phyloP scores from a whole-genome alignment of 2,888 invertebrate species.

The Catocala sponsa region DNA sequence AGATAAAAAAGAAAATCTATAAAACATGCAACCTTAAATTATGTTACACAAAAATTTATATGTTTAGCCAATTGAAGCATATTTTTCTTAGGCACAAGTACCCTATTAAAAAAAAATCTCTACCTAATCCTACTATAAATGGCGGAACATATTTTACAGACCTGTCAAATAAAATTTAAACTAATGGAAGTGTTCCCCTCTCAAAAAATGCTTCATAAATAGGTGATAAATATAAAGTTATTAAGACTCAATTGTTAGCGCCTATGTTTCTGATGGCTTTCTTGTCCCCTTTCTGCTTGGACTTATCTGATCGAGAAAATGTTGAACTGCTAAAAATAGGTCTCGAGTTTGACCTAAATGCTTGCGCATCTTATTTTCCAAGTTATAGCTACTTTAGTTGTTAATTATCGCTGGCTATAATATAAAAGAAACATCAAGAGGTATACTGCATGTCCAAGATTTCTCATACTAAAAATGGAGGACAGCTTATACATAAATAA shows the following conservation, averaged over 20 bases:
- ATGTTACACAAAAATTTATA: too few relatives aligned
- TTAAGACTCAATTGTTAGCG: conserved; percentile 62
- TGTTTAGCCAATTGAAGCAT: too few relatives aligned
- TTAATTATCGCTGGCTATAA: too few relatives aligned
- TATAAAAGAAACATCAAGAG: too few relatives aligned
- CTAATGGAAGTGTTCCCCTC: conserved; percentile 63
- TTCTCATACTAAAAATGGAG: too few relatives aligned
- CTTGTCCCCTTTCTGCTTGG: not conserved
- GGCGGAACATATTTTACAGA: conserved; percentile 35
- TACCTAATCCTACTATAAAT: conserved; percentile 21
- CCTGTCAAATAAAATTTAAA: conserved; percentile 65
- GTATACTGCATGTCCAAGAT: too few relatives aligned
- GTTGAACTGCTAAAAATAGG: too few relatives aligned
- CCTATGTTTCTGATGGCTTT: conserved; percentile 19
- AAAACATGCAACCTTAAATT: too few relatives aligned
- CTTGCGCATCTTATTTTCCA: too few relatives aligned
- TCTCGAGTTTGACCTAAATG: too few relatives aligned
- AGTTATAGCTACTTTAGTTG: too few relatives aligned
- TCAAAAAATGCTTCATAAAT: conserved; percentile 51
- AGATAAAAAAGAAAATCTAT: not conserved
- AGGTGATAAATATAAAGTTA: conserved; percentile 64
- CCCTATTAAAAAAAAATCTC: conserved; percentile 11
- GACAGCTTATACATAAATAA: too few relatives aligned
- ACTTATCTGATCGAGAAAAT: not conserved
- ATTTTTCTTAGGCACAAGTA: not conserved